Conservation (phyloP, 2,888 invertebrate species). For the Hypomecis atomaria region DNA sequence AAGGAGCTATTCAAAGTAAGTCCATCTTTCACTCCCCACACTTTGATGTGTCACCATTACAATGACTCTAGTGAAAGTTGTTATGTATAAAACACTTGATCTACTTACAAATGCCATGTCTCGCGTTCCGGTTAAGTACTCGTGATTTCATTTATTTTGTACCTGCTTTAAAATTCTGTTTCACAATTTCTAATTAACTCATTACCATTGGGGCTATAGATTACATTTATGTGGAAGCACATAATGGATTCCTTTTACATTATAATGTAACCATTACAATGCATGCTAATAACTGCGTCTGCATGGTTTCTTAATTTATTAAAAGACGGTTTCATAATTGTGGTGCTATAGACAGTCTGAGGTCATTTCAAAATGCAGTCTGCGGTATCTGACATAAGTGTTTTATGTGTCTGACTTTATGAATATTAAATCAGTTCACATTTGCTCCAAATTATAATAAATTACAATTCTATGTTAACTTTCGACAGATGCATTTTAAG, state of each 20-base stretch:
- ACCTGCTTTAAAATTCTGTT: constrained; percentile 82
- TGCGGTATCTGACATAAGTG: constrained; percentile 26
- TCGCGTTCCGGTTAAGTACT: constrained; percentile 85
- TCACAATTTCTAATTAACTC: constrained; percentile 83
- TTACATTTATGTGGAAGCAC: constrained; percentile 57
- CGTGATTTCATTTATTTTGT: constrained; percentile 84
- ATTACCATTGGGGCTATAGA: constrained; percentile 72
- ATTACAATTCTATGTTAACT: constrained; percentile 40
- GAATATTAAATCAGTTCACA: constrained; percentile 34
- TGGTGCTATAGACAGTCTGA: constrained; percentile 44
- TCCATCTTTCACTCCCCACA: constrained; percentile 83
- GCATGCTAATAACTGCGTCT: constrained; percentile 54
- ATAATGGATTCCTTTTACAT: constrained; percentile 56
- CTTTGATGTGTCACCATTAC: constrained; percentile 85
- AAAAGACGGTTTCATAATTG: constrained; percentile 49
- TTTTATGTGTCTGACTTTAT: constrained; percentile 34
- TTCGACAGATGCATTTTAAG: constrained; percentile 31
- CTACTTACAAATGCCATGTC: constrained; percentile 85
- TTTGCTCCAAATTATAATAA: constrained; percentile 39
- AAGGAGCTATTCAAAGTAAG: constrained; percentile 94
- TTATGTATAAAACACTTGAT: constrained; percentile 85
- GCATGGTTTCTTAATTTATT: constrained; percentile 52
- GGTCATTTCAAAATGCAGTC: constrained; percentile 36
- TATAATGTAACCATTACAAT: constrained; percentile 53
- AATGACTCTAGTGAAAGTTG: constrained; percentile 85